Conservation (phyloP, 2,888 invertebrate genomes). For the Lycophotia porphyrea region DNA sequence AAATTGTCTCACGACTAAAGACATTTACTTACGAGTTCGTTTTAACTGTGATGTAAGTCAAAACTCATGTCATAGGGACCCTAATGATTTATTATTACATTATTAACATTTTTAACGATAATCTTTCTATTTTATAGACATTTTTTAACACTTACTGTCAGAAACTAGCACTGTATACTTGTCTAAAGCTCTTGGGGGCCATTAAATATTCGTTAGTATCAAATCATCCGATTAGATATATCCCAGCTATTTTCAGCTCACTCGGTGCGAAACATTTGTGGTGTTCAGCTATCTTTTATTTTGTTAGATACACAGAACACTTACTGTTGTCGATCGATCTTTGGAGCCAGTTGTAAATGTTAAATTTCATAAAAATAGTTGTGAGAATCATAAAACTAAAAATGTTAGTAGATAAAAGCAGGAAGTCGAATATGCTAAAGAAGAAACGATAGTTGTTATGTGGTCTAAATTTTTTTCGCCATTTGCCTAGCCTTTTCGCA, state of each 20-base stretch:
- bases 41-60: background rate
- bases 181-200: background rate
- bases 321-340: background rate
- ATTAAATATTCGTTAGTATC: constrained; percentile 46
- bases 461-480: background rate
- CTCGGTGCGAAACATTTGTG: constrained; percentile 1
- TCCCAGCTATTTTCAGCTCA: constrained; percentile 14
- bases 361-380: background rate
- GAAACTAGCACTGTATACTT: background rate
- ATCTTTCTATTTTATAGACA: background rate
- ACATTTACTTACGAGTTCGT: background rate
- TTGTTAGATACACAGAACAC: background rate
- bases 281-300: background rate
- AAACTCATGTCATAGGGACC: background rate
- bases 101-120: background rate
- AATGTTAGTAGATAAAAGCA: background rate
- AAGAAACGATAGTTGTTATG: background rate
- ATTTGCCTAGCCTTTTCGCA: background rate
- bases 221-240: constrained; percentile 23
- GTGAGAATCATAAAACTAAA: background rate
- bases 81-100: background rate
- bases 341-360: background rate
- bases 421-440: background rate
- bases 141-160: background rate
- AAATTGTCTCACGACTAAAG: background rate